phyloP scores from a whole-genome alignment of 2,797 vertebrate species.

The Thaleichthys pacificus region DNA sequence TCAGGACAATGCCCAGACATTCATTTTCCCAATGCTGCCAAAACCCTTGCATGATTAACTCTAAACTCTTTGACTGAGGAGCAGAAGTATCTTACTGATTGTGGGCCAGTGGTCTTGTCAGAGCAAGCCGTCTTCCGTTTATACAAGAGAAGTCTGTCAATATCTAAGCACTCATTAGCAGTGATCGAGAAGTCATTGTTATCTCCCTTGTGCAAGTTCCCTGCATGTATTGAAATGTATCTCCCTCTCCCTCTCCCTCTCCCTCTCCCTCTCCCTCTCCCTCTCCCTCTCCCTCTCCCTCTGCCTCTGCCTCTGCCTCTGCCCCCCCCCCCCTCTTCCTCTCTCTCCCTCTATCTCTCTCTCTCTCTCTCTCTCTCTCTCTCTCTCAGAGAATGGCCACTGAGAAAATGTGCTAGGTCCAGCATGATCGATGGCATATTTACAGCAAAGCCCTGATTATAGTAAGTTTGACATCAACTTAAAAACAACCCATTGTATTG shows the following conservation, averaged over 20 bases:
- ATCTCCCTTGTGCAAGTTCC: slow-evolving; percentile 37
- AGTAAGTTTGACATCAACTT: too few species aligned
- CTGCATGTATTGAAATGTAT: slow-evolving; percentile 18
- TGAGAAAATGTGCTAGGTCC: too few species aligned
- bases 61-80: not conserved
- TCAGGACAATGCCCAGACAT: not conserved
- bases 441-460: too few species aligned
- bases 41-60: not conserved
- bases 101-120: not conserved
- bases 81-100: not conserved
- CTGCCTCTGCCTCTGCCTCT: too few species aligned
- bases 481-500: too few species aligned
- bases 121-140: slow-evolving; percentile 27
- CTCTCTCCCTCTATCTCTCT: not conserved
- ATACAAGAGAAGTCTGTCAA: slow-evolving; percentile 36
- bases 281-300: too few species aligned
- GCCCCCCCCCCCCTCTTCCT: too few species aligned
- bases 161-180: slow-evolving; percentile 56
- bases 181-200: slow-evolving; percentile 51
- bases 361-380: slow-evolving; percentile 1
- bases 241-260: too few species aligned
- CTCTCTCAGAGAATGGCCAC: not conserved
- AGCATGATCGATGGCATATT: too few species aligned
- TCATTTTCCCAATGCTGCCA: not conserved
- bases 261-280: too few species aligned